A percentile compares a stretch with the other conserved stretches of the same genome.
phyloP scores from a whole-genome alignment of 2,113 vertebrate species.

The Melanerpes formicivorus region DNA sequence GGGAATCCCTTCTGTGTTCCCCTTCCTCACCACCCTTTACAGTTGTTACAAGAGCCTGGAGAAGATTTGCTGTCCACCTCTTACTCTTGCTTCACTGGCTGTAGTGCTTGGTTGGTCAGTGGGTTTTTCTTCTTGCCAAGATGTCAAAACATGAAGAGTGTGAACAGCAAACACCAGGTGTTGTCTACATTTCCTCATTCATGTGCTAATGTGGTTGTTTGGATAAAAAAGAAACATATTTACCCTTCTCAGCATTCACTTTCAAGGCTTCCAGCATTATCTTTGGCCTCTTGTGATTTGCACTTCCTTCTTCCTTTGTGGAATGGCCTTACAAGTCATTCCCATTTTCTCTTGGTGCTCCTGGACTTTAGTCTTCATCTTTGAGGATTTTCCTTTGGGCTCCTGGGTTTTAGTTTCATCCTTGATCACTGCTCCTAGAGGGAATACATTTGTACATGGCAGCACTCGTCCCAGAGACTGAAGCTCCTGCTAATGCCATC shows the following conservation, averaged over 20 bases:
- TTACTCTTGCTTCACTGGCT: slow-evolving; percentile 18
- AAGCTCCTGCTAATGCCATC: neutral
- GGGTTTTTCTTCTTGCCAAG: slow-evolving; percentile 23
- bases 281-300: neutral
- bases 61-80: neutral
- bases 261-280: neutral
- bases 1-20: neutral
- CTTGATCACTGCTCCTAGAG: neutral
- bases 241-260: slow-evolving; percentile 19
- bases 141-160: slow-evolving; percentile 7
- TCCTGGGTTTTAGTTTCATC: neutral
- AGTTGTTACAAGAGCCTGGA: neutral
- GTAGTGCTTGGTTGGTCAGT: neutral
- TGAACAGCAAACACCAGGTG: neutral
- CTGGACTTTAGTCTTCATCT: neutral
- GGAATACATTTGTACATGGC: neutral
- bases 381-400: neutral
- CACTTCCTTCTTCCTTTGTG: slow-evolving; percentile 35
- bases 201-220: neutral
- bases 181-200: slow-evolving; percentile 46
- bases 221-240: slow-evolving; percentile 41
- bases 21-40: neutral
- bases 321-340: neutral
- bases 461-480: neutral
- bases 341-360: neutral